phyloP scores from a whole-genome alignment of 2,797 vertebrate species.

The Brachyalestes nurse region DNA sequence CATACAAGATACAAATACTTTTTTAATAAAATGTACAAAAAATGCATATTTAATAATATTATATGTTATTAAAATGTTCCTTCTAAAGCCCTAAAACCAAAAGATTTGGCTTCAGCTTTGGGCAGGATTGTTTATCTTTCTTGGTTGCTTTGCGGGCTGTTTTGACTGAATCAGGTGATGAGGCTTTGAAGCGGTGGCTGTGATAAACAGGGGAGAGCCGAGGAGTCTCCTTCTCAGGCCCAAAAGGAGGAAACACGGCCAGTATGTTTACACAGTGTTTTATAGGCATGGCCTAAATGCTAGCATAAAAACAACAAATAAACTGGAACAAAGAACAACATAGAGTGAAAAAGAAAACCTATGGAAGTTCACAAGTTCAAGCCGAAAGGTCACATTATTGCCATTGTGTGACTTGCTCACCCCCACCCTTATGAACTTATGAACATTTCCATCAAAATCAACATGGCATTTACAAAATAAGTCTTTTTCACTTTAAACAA shows the following conservation, averaged over 20 bases:
- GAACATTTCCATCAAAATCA: background rate
- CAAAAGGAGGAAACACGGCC: background rate
- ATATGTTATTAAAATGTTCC: no score
- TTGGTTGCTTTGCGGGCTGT: background rate
- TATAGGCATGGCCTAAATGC: background rate
- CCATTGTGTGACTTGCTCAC: background rate
- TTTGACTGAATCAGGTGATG: background rate
- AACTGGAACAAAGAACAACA: background rate
- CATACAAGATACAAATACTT: no score
- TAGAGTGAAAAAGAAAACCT: background rate
- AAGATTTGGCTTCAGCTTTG: background rate
- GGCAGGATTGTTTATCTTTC: background rate
- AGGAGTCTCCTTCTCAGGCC: background rate
- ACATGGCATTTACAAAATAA: background rate
- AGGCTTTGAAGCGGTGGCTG: background rate
- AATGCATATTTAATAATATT: no score
- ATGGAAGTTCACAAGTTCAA: background rate
- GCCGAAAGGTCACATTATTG: background rate
- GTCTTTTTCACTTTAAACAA: background rate
- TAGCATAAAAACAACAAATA: background rate
- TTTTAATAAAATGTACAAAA: no score
- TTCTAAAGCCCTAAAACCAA: no score
- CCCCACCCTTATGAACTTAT: background rate
- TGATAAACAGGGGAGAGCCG: slow-evolving; percentile 17
- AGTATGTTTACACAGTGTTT: background rate